phyloP scores from a whole-genome alignment of 2,888 invertebrate species.

The Lysandra bellargus region DNA sequence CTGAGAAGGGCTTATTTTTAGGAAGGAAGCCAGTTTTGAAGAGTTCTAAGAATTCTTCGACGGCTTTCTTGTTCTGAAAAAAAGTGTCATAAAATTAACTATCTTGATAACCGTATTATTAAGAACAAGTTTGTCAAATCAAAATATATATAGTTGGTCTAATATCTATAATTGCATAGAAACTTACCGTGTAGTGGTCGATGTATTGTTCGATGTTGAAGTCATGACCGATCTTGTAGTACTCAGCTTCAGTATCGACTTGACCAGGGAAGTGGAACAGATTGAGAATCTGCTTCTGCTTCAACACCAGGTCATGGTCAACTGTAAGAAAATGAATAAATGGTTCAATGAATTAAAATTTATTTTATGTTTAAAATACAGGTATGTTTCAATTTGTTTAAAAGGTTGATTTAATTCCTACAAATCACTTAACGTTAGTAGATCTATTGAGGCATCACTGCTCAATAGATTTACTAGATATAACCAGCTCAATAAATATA shows the following conservation, averaged over 20 bases:
- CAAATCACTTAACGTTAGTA: too few relatives aligned
- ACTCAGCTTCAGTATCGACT: constrained; percentile 56
- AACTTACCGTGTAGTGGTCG: constrained; percentile 62
- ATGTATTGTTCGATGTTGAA: constrained; percentile 64
- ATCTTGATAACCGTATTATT: neutral
- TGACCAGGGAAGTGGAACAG: constrained; percentile 71
- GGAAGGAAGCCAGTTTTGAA: constrained; percentile 72
- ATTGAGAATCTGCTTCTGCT: constrained; percentile 68
- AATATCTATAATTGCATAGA: neutral
- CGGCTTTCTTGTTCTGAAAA: constrained; percentile 65
- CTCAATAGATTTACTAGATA: too few relatives aligned
- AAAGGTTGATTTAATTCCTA: too few relatives aligned
- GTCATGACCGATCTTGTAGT: constrained; percentile 60
- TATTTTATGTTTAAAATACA: neutral
- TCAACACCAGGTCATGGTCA: constrained; percentile 42
- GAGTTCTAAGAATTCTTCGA: constrained; percentile 64
- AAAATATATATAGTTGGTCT: neutral
- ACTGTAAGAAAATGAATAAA: constrained; percentile 37
- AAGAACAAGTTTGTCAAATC: neutral
- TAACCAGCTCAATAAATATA: too few relatives aligned
- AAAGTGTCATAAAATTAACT: constrained; percentile 17
- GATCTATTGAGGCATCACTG: too few relatives aligned
- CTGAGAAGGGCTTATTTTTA: constrained; percentile 74
- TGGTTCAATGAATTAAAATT: neutral
- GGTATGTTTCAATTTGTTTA: neutral